Evolutionary conservation across 2,888 invertebrate genomes (phyloP), one percentile per base, ranked within the genome.

Genomic region (Gerris lacustris): DNA sequence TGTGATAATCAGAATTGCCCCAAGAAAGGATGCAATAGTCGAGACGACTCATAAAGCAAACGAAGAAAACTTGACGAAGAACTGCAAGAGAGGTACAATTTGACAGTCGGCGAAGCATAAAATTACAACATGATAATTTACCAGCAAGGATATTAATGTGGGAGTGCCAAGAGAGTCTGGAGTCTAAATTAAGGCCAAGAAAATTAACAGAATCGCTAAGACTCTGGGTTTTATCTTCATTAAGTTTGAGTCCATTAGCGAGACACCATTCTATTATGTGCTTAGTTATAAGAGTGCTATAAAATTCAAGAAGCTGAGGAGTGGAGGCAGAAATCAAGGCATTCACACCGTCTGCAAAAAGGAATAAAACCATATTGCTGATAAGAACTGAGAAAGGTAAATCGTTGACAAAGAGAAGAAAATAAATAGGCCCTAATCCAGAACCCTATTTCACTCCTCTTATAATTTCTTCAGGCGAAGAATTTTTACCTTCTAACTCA

Each of bases 301-400:
- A 55, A 55, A 55, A 11, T 55, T 55, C 55, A 55, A 55, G 55
- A 55, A 55, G 55, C 55, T 55, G 55, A 11, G 55, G 55, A 55
- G 55, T 55, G 9, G 55, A 55, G 15, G 55, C 55, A 55, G 55
- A 55, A 55, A 55, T 55, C 55, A 55, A 55, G 4, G 55, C 55
- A 55, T 9, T 15, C 9, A 55, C 5, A 15, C 5, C 55, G 15
- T 55, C 55, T 11, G 55, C 55, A 55, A 55, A 15, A 55, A 55
- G 55, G 15, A 55, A 55, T 55, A 55, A 55, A 55, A 55, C 15
- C 1, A 55, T n/a, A n/a, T n/a, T n/a, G n/a, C n/a, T n/a, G n/a
- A n/a, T n/a, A n/a, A n/a, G n/a, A n/a, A n/a, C n/a, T 55, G 5
- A 55, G 55, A 55, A 55, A 55, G 55, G 55, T 55, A 55, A 55